These are phyloP conservation scores for Equus quagga DNA, from an alignment of 2,113 vertebrate genomes.

Conservation along the genomic window DNA sequence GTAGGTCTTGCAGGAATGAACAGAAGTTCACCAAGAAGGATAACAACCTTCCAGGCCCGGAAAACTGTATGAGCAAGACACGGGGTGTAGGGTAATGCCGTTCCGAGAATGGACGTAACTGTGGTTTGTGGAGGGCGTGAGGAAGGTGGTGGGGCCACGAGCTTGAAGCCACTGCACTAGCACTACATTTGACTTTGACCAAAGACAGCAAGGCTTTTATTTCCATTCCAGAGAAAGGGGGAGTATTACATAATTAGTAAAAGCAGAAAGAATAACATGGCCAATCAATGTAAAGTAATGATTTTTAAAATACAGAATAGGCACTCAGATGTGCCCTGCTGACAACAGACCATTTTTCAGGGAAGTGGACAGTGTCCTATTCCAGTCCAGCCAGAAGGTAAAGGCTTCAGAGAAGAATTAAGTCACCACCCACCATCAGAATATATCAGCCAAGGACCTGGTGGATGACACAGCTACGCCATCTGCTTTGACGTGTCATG, in stretches of 20 bases:
- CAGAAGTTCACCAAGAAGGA: neutral
- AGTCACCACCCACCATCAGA: neutral
- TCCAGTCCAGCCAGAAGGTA: neutral
- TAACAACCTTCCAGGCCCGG: neutral
- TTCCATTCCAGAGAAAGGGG: neutral
- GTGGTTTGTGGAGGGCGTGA: neutral
- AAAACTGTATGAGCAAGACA: neutral
- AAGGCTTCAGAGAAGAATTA: neutral
- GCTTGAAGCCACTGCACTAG: neutral
- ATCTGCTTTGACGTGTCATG: neutral
- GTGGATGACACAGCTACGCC: neutral
- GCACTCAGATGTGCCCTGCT: neutral
- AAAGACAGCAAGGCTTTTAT: neutral
- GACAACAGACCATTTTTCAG: neutral
- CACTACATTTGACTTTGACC: neutral
- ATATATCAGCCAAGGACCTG: neutral
- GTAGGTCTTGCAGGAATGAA: neutral
- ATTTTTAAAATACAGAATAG: constrained; percentile 13
- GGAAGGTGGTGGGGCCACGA: neutral
- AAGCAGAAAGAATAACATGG: constrained; percentile 20
- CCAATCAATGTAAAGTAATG: neutral
- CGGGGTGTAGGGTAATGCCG: neutral
- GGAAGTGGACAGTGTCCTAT: neutral
- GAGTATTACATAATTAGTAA: neutral
- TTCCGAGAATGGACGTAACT: neutral